A percentile compares a stretch with the other conserved stretches of the same genome.
Evolutionary conservation across 2,888 invertebrate genomes (phyloP).

Genomic region (Sphaerophoria rueppellii): DNA sequence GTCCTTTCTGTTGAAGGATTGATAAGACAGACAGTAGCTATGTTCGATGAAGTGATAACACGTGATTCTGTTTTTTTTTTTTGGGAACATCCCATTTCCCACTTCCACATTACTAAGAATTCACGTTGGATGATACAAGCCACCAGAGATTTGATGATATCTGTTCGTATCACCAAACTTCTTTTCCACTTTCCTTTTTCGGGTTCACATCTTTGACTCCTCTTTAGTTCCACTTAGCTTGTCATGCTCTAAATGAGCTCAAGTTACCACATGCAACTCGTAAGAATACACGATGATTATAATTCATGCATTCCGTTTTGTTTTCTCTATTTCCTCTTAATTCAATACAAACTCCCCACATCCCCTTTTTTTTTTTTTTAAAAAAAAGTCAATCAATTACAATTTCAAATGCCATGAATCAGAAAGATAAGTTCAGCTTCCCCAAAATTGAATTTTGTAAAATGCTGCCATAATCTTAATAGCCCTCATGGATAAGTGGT

Average conservation of each 20-base stretch:
- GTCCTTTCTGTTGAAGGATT: no score
- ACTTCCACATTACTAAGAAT: no score
- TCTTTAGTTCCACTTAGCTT: background rate
- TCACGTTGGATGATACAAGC: no score
- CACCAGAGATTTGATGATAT: no score
- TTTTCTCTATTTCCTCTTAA: constrained; percentile 3
- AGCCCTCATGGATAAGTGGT: constrained; percentile 50
- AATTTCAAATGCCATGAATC: constrained; percentile 36
- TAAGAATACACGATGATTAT: background rate
- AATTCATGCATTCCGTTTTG: background rate
- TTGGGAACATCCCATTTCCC: no score
- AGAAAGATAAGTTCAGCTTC: constrained; percentile 12
- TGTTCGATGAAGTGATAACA: no score
- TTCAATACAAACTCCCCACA: no score
- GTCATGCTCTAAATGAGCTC: background rate
- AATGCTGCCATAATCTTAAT: constrained; percentile 57
- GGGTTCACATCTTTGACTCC: background rate
- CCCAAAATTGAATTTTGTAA: constrained; percentile 49
- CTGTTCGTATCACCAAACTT: background rate
- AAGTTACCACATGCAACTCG: background rate
- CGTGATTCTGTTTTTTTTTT: no score
- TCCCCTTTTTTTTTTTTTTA: no score
- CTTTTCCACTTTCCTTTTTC: background rate
- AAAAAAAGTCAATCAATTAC: constrained; percentile 55
- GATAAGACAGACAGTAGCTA: no score